Evolutionary conservation across 2,888 invertebrate genomes (phyloP).

Genomic region (Sinohyriopsis cumingii): DNA sequence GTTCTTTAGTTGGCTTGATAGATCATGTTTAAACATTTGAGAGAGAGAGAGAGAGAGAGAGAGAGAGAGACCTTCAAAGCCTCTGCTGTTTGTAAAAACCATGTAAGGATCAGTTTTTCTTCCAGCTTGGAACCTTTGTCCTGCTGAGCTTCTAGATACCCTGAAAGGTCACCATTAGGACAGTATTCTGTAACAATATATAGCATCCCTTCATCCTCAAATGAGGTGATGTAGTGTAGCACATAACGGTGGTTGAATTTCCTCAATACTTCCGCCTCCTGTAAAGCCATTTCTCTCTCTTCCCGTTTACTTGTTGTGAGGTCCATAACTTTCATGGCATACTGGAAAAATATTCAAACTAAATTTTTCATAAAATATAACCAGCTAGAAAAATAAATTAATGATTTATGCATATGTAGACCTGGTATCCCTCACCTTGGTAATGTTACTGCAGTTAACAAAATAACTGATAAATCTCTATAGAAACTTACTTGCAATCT

Average conservation of each 20-base stretch:
- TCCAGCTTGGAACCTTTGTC: slow-evolving; percentile 54
- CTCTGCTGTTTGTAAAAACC: slow-evolving; percentile 64
- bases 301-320: slow-evolving; percentile 61
- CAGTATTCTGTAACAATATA: slow-evolving; percentile 73
- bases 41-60: slow-evolving; percentile 6
- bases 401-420: too few relatives aligned
- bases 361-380: too few relatives aligned
- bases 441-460: too few relatives aligned
- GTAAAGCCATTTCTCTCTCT: slow-evolving; percentile 65
- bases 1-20: too few relatives aligned
- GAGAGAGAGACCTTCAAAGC: slow-evolving; percentile 39
- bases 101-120: slow-evolving; percentile 71
- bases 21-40: too few relatives aligned
- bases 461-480: too few relatives aligned
- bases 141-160: slow-evolving; percentile 63
- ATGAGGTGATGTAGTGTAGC: slow-evolving; percentile 44
- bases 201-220: slow-evolving; percentile 61
- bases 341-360: slow-evolving; percentile 48
- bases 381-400: too few relatives aligned
- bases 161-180: slow-evolving; percentile 71
- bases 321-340: slow-evolving; percentile 70
- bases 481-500: too few relatives aligned
- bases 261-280: slow-evolving; percentile 68
- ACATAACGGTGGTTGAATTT: slow-evolving; percentile 40
- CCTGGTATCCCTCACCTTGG: too few relatives aligned